phyloP scores from a whole-genome alignment of 2,888 invertebrate genomes.

The Tenthredo notha region DNA sequence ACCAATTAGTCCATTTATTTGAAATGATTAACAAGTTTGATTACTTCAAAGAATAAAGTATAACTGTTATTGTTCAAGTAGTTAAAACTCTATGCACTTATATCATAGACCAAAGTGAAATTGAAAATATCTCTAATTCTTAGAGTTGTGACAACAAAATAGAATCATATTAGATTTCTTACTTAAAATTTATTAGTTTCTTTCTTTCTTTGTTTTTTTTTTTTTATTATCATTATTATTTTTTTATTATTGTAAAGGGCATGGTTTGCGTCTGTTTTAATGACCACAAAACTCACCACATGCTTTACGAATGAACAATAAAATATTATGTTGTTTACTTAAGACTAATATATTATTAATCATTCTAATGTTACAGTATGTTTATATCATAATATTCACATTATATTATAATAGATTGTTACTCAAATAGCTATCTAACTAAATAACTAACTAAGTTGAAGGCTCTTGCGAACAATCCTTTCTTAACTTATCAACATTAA shows the following conservation, averaged over 20 bases:
- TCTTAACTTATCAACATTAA: background rate
- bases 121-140: background rate
- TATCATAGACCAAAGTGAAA: background rate
- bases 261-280: background rate
- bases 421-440: slow-evolving; percentile 22
- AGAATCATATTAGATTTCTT: slow-evolving; percentile 3
- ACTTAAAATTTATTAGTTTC: background rate
- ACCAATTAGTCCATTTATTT: background rate
- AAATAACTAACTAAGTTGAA: slow-evolving; percentile 11
- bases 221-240: background rate
- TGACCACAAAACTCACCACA: background rate
- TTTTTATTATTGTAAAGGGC: background rate
- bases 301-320: background rate
- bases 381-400: slow-evolving; percentile 46
- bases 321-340: slow-evolving; percentile 21
- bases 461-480: slow-evolving; percentile 29
- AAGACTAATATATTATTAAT: background rate
- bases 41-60: background rate
- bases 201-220: background rate
- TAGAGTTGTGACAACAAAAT: background rate
- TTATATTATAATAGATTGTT: slow-evolving; percentile 33
- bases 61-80: background rate
- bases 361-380: slow-evolving; percentile 16
- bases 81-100: background rate
- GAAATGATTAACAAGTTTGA: background rate